phyloP scores from a whole-genome alignment of 1,140 invertebrate genomes.

The Drosophila sechellia region DNA sequence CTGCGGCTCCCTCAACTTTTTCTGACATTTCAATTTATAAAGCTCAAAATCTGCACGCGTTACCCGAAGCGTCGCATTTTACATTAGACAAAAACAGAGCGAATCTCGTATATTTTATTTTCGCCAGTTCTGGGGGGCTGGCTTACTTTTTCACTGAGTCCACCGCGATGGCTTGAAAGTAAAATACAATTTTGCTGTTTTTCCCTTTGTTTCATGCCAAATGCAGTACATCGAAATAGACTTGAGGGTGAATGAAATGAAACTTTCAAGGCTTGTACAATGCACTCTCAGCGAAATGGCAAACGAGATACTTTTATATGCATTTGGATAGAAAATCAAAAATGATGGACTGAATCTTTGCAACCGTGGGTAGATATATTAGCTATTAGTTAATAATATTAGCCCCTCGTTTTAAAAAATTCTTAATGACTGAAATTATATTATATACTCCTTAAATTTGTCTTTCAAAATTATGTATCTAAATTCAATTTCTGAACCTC shows the following conservation, averaged over 20 bases:
- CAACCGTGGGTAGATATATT: no score
- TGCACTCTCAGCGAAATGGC: slow-evolving; percentile 14
- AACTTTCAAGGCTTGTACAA: slow-evolving; percentile 15
- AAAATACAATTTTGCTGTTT: slow-evolving; percentile 73
- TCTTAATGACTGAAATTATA: no score
- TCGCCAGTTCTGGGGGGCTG: slow-evolving; percentile 16
- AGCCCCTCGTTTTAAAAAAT: no score
- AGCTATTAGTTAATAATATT: no score
- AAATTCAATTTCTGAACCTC: slow-evolving; percentile 11
- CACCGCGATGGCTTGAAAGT: slow-evolving; percentile 59
- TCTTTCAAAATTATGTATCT: not conserved
- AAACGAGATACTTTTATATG: not conserved
- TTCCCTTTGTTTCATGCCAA: slow-evolving; percentile 35
- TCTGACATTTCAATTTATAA: slow-evolving; percentile 84
- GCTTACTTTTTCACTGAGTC: slow-evolving; percentile 16
- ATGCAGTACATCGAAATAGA: slow-evolving; percentile 71
- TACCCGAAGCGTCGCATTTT: slow-evolving; percentile 72
- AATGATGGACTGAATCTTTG: no score
- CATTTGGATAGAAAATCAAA: no score
- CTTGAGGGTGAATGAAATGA: slow-evolving; percentile 31
- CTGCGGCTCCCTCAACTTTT: slow-evolving; percentile 66
- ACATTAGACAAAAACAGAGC: slow-evolving; percentile 69
- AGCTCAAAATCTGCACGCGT: slow-evolving; percentile 76
- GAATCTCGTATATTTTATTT: slow-evolving; percentile 24
- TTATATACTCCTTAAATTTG: not conserved